Percentiles rank a stretch among this genome's conserved stretches.
These are phyloP conservation scores for Erannis defoliaria DNA, from an alignment of 2,888 invertebrate genomes.

Conservation along the genomic window DNA sequence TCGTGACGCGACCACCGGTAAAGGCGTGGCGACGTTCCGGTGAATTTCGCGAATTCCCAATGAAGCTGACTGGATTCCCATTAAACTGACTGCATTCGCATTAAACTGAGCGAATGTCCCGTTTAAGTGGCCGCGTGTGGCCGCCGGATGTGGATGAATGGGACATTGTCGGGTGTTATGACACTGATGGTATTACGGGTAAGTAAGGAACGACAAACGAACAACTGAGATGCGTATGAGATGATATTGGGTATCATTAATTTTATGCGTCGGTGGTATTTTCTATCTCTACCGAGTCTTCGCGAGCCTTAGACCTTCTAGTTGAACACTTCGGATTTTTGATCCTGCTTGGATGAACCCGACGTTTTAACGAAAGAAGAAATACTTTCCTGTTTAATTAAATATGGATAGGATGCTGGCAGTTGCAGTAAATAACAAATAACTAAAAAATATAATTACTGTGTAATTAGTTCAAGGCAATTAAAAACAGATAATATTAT, in stretches of 20 bases:
- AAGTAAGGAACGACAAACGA: conserved; percentile 13
- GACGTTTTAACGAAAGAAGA: too few species aligned
- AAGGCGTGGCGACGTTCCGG: conserved; percentile 62
- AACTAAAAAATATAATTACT: too few species aligned
- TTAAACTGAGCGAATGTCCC: conserved; percentile 59
- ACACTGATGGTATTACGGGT: conserved; percentile 34
- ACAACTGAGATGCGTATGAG: background rate
- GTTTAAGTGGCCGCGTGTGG: conserved; percentile 71
- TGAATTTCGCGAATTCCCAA: conserved; percentile 70
- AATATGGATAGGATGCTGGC: too few species aligned
- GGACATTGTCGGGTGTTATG: conserved; percentile 53
- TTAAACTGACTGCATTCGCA: conserved; percentile 41
- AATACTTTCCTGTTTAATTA: too few species aligned
- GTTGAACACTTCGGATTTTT: too few species aligned
- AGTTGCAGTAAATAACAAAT: too few species aligned
- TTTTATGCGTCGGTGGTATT: background rate
- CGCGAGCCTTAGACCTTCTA: too few species aligned
- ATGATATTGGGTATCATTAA: conserved; percentile 3
- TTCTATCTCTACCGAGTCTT: background rate
- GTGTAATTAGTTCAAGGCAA: too few species aligned
- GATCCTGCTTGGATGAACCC: too few species aligned
- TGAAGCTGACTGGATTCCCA: conserved; percentile 31
- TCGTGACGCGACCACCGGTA: conserved; percentile 50
- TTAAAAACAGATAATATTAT: too few species aligned
- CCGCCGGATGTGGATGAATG: conserved; percentile 69